Evolutionary conservation across 2,888 invertebrate genomes (phyloP), one percentile per base, ranked within the genome.

Genomic region (Drosophila birchii): DNA sequence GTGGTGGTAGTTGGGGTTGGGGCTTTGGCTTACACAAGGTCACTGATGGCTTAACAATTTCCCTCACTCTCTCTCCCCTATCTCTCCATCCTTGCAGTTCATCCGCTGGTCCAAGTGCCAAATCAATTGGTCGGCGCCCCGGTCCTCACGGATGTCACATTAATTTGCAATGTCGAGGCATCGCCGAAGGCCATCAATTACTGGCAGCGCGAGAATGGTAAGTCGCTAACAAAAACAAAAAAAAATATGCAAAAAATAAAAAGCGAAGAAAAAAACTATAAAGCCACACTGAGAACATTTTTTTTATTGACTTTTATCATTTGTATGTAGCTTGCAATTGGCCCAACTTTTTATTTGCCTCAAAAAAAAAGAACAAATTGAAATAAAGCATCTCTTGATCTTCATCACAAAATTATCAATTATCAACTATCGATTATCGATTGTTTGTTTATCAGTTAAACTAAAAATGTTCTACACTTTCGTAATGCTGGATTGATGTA

Each of bases 161-260:
- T 98, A 86, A 96, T 97, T 92, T 95, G 95, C 91, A 96, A 96
- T 92, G 97, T 97, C 69, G 98, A 98, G 92, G 97, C 98, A 66
- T 97, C 97, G 66, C 97, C 97, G 41, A 97, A 97, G 93, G 97
- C 97, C 91, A 97, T 98, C 94, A 97, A 97, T 94, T 97, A 97
- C 93, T 97, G 97, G 97, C 97, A 96, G 75, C 95, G 97, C 91
- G 97, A 97, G 92, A 96, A 96, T 90, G 97, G 97, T 97, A 93
- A 94, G 94, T 72, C 59, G 55, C 34, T 23, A 36, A 23, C 20
- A 23, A 5, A 20, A 34, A 51, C 29, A 29, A 11, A 16, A n/a
- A 49, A 23, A 12, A 8, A 11, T n/a, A 29, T 7, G 5, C 3
- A 26, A 26, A 39, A 6, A 29, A 8, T 14, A 2, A 6, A 32